Base-by-base conservation (phyloP, 2,113 vertebrate genomes). In the Lutjanus erythropterus region DNA sequence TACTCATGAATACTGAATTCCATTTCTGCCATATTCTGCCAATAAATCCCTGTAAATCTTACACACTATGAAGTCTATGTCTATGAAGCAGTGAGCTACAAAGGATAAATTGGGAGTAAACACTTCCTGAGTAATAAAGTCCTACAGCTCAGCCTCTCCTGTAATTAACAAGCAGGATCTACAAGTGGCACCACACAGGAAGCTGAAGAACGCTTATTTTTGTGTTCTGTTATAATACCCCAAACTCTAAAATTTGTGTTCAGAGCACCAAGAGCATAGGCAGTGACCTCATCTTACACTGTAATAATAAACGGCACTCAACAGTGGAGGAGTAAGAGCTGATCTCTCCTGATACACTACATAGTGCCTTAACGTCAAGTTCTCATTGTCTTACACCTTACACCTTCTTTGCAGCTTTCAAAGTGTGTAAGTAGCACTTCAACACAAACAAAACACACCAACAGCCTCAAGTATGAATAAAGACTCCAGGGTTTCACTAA, bases 111-210 rank as follows among this genome's bases (percentile, higher is more conserved):
- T 29, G 4, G n/a, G 16, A 50, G 59, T 29, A 53, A 67, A 9
- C 9, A 64, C 31, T 62, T 75, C 71, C 65, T 41, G 19, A 8
- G 31, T 39, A 39, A 41, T 70, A 56, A 75, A 56, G 19, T 41
- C 46, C 46, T 52, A 19, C 25, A 72, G 69, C 50, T 66, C 62
- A 50, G 61, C 21, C 70, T 27, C 2, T 35, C 19, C 80, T 82
- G 49, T 71, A 46, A 53, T 72, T 46, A 50, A 70, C 59, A 71
- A 55, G 55, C 29, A 61, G 19, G 14, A 62, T n/a, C 18, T 56
- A 60, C 35, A 71, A 33, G 31, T 41, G 16, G 41, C 66, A 76
- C 27, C 27, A 42, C 23, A 55, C 18, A 78, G 69, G 41, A 39
- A 64, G 19, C 35, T 52, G 19, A 68, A 47, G 4, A 52, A 53